These are phyloP conservation scores for Hyperoplus lanceolatus DNA, from an alignment of 2,797 vertebrate species.

Conservation along the genomic window DNA sequence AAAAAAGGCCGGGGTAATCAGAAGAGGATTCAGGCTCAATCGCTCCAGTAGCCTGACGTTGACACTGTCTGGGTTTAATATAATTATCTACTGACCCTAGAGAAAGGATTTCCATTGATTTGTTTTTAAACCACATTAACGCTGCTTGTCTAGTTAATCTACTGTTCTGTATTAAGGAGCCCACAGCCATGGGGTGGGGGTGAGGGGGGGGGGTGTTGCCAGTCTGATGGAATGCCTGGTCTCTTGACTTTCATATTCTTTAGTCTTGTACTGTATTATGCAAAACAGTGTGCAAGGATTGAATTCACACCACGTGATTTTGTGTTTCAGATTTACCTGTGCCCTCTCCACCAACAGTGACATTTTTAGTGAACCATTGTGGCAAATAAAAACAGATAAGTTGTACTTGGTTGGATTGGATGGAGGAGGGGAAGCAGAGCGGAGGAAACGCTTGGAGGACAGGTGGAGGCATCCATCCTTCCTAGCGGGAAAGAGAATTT, in stretches of 20 bases:
- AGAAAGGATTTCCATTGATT: neutral
- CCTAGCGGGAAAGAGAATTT: slow-evolving; percentile 40
- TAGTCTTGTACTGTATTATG: neutral
- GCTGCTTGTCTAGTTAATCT: neutral
- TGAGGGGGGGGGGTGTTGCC: too few species aligned
- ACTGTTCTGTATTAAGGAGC: neutral
- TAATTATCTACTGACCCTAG: slow-evolving; percentile 14
- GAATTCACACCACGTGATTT: neutral
- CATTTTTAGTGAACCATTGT: neutral
- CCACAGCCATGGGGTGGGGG: too few species aligned
- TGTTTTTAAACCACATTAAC: neutral
- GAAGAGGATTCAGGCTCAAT: slow-evolving; percentile 17
- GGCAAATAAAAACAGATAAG: neutral
- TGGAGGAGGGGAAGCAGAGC: slow-evolving; percentile 10
- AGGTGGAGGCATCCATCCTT: slow-evolving; percentile 31
- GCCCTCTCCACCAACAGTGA: slow-evolving; percentile 1
- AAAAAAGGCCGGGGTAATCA: neutral
- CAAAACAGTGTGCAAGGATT: neutral
- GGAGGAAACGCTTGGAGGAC: slow-evolving; percentile 19
- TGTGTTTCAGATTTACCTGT: neutral
- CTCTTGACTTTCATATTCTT: neutral
- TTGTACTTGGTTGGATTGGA: slow-evolving; percentile 49
- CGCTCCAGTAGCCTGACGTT: slow-evolving; percentile 6
- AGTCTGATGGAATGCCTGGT: neutral
- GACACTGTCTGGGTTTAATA: slow-evolving; percentile 2